Evolutionary conservation across 2,888 invertebrate genomes (phyloP).

Genomic region (Trichopria drosophilae): DNA sequence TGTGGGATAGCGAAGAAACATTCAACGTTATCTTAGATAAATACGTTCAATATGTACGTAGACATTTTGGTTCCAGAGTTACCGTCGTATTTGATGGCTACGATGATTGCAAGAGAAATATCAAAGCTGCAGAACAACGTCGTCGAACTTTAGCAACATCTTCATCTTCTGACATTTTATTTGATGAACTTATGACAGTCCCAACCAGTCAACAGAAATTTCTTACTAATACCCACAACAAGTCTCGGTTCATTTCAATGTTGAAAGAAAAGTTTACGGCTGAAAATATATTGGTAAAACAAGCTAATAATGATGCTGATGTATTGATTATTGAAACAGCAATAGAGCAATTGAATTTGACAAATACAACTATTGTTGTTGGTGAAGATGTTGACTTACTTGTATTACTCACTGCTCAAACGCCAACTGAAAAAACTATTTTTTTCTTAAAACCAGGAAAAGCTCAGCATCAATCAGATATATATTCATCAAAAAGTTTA

Average conservation of each 20-base stretch:
- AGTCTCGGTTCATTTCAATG: background rate
- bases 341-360: slow-evolving; percentile 2
- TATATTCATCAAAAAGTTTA: too few species aligned
- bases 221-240: background rate
- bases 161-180: background rate
- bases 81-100: slow-evolving; percentile 30
- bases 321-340: background rate
- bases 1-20: slow-evolving; percentile 44
- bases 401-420: background rate
- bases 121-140: background rate
- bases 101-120: background rate
- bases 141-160: too few species aligned
- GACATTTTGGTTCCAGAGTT: slow-evolving; percentile 25
- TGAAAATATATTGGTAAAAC: background rate
- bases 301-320: background rate
- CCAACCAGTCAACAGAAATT: background rate
- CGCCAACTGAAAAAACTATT: too few species aligned
- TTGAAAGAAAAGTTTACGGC: background rate
- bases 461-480: too few species aligned
- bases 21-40: slow-evolving; percentile 37
- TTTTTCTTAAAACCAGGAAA: too few species aligned
- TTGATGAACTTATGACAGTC: background rate
- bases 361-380: slow-evolving; percentile 17
- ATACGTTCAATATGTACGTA: slow-evolving; percentile 37
- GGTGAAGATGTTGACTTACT: background rate